Evolutionary conservation across 1,140 invertebrate species (phyloP), one percentile per base, ranked within the genome.

Genomic region (Brachionus koreanus): DNA sequence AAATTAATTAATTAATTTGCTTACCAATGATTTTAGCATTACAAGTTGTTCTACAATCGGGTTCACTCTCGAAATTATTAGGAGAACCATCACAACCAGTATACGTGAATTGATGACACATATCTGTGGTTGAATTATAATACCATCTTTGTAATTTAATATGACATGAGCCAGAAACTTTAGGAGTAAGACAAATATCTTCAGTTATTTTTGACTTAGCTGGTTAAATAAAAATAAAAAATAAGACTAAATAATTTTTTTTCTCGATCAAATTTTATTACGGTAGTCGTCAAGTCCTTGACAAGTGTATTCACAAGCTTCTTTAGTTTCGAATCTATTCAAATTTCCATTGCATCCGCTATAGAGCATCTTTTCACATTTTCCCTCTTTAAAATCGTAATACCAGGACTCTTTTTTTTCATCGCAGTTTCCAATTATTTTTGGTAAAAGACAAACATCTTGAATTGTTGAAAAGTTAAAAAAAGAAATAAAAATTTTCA

Each of bases 71-170:
- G 90, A 97, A 97, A 84, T 94, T 93, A 87, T 97, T 97, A 85
- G 94, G 92, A 85, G 94, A 95, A 61, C 93, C 92, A 52, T 92
- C 92, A 86, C 95, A 97, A 49, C 95, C 95, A 82, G 92, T 92
- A 90, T 94, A 98, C 91, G 95, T 95, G 91, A 98, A 98, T 63
- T 94, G 94, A 90, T 93, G 91, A 91, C 96, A 98, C 81, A 93
- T 91, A 86, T 95, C 93, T 87, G 95, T 92, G 29, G 90, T 90
- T 65, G 90, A 89, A 87, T 95, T 93, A 90, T 94, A 98, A 88
- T 93, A 93, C 95, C 95, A 98, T 84, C 91, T 90, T 39, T 93
- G 90, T 65, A 92, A 87, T 84, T 92, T 89, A 1, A 90, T 90
- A 16, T 90, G 43, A 84, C 94, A 96, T 12, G 91, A 91, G 42